Conservation (phyloP, 2,113 vertebrate species). For the Sinocyclocheilus grahami region DNA sequence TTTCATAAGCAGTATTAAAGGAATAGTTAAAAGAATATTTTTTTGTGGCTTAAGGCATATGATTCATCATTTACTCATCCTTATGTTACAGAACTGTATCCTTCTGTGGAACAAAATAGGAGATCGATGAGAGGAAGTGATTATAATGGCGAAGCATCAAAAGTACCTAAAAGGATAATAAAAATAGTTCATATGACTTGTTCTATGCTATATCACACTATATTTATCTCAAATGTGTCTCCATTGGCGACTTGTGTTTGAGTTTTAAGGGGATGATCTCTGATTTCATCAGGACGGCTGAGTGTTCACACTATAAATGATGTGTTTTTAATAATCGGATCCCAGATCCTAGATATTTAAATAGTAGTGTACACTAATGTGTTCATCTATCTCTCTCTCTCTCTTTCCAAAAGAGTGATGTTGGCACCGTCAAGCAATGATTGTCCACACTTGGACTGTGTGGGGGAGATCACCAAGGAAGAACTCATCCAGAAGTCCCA, state of each 20-base stretch:
- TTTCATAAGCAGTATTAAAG: too few relatives aligned
- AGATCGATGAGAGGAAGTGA: too few relatives aligned
- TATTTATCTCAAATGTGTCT: too few relatives aligned
- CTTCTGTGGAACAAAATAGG: too few relatives aligned
- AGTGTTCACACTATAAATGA: neutral
- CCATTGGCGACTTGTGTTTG: neutral
- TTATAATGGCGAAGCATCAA: too few relatives aligned
- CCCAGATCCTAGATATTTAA: neutral
- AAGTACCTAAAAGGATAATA: too few relatives aligned
- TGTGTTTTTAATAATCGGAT: neutral
- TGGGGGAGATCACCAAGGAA: slow-evolving; percentile 98
- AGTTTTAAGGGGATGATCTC: neutral
- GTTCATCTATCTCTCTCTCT: neutral
- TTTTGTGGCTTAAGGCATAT: too few relatives aligned
- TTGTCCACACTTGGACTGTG: slow-evolving; percentile 93
- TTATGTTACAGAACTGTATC: too few relatives aligned
- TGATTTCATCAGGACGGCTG: neutral
- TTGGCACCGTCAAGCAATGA: slow-evolving; percentile 74
- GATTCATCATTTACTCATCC: neutral
- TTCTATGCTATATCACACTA: too few relatives aligned
- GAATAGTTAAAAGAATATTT: too few relatives aligned
- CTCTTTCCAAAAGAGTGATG: slow-evolving; percentile 72
- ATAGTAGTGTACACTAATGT: neutral
- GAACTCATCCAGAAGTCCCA: slow-evolving; percentile 96
- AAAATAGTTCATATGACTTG: too few relatives aligned